Percentiles rank a stretch among this genome's conserved stretches.
phyloP scores from a whole-genome alignment of 2,797 vertebrate genomes.

The Myripristis murdjan region DNA sequence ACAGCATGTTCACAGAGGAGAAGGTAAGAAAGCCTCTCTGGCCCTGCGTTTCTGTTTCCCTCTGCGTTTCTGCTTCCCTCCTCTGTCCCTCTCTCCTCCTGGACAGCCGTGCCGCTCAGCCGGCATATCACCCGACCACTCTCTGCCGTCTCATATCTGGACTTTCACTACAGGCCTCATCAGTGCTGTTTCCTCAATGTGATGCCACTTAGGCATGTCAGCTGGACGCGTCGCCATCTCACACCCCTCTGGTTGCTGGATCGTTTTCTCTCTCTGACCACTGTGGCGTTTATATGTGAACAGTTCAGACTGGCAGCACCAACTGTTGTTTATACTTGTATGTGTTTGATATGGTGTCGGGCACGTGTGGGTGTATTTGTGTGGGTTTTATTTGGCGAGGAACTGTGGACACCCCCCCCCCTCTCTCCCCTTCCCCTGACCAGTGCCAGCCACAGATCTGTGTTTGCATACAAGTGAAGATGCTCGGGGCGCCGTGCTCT shows the following conservation, averaged over 20 bases:
- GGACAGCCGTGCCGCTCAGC: no score
- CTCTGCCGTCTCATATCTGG: neutral
- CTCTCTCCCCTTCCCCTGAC: no score
- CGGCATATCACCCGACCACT: neutral
- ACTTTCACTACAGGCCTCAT: neutral
- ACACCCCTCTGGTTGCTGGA: no score
- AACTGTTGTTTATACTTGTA: slow-evolving; percentile 21
- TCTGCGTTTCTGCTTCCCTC: no score
- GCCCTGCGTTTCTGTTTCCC: slow-evolving; percentile 39
- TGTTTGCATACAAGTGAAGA: slow-evolving; percentile 56
- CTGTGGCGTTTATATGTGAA: slow-evolving; percentile 30
- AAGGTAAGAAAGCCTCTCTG: slow-evolving; percentile 62
- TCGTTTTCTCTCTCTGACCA: no score
- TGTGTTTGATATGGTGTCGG: slow-evolving; percentile 34
- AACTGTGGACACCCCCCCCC: slow-evolving; percentile 19
- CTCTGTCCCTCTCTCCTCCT: neutral
- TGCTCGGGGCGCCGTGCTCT: slow-evolving; percentile 40
- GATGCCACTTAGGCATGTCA: no score
- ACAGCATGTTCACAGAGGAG: slow-evolving; percentile 70
- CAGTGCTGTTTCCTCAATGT: neutral
- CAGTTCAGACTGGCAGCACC: slow-evolving; percentile 33
- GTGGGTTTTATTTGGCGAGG: slow-evolving; percentile 60
- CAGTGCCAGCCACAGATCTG: slow-evolving; percentile 39
- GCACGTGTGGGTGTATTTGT: slow-evolving; percentile 47
- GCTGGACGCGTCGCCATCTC: no score